Conservation (phyloP, 1,140 invertebrate genomes). For the Ceratosolen fusciceps region DNA sequence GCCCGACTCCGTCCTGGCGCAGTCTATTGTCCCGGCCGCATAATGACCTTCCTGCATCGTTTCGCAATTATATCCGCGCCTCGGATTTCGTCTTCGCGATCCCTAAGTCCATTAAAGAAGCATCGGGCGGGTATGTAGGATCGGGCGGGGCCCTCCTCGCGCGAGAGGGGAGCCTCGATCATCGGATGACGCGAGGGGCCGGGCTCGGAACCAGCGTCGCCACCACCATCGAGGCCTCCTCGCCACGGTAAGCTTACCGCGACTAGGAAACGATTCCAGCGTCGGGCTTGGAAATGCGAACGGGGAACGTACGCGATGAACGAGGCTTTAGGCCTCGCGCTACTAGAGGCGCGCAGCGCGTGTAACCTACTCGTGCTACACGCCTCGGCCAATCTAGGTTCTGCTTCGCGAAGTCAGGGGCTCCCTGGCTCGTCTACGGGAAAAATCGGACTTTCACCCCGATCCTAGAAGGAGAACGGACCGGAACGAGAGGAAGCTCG, state of each 20-base stretch:
- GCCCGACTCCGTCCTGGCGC: too few species aligned
- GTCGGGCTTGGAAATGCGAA: neutral
- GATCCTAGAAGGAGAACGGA: neutral
- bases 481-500: neutral
- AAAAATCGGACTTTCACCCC: neutral
- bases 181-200: neutral
- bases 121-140: too few species aligned
- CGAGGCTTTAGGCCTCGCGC: slow-evolving; percentile 1
- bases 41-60: too few species aligned
- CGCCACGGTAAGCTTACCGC: too few species aligned
- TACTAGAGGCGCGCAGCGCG: too few species aligned
- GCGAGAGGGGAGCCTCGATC: neutral
- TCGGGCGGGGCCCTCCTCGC: too few species aligned
- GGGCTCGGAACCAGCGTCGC: neutral
- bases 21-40: too few species aligned
- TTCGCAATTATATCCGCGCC: too few species aligned
- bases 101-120: too few species aligned
- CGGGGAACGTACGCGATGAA: neutral
- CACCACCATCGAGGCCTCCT: too few species aligned
- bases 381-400: neutral
- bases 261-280: neutral
- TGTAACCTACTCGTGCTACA: neutral
- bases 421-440: neutral
- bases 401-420: neutral
- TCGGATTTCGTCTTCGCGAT: too few species aligned